Evolutionary conservation across 2,797 vertebrate genomes (phyloP).

Genomic region (Atherinosoma microstoma): DNA sequence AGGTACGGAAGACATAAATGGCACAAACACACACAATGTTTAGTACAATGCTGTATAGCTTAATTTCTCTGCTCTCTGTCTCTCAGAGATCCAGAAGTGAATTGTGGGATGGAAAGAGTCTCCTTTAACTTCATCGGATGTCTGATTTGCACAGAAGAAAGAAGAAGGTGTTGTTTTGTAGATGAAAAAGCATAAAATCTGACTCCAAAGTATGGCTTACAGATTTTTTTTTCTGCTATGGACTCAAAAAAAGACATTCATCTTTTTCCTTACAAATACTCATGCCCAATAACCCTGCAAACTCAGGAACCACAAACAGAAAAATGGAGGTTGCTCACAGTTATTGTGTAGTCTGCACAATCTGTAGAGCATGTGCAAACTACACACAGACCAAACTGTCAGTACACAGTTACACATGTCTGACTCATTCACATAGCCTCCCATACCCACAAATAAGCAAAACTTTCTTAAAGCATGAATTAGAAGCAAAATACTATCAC

Average conservation of each 20-base stretch:
- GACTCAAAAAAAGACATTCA: constrained; percentile 27
- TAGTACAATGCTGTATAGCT: constrained; percentile 7
- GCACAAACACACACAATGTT: constrained; percentile 10
- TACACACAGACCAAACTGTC: constrained; percentile 31
- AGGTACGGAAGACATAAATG: constrained; percentile 54
- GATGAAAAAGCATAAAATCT: constrained; percentile 67
- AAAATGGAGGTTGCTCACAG: constrained; percentile 15
- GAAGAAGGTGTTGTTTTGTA: constrained; percentile 32
- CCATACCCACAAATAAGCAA: background rate
- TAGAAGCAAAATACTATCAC: background rate
- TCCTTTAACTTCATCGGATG: constrained; percentile 46
- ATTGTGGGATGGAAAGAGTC: constrained; percentile 24
- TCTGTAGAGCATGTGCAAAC: constrained; percentile 19
- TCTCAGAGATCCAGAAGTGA: constrained; percentile 55
- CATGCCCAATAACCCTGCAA: constrained; percentile 40
- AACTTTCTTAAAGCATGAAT: background rate
- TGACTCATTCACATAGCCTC: constrained; percentile 1
- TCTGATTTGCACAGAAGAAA: constrained; percentile 61
- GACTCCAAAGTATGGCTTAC: constrained; percentile 33
- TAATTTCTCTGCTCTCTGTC: constrained; percentile 32
- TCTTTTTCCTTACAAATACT: constrained; percentile 38
- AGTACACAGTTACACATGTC: constrained; percentile 22
- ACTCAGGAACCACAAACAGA: constrained; percentile 63
- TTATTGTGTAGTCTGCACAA: constrained; percentile 10
- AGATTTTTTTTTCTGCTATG: constrained; percentile 38